Evolutionary conservation across 1,140 invertebrate genomes (phyloP).

Genomic region (Pararge aegeria): DNA sequence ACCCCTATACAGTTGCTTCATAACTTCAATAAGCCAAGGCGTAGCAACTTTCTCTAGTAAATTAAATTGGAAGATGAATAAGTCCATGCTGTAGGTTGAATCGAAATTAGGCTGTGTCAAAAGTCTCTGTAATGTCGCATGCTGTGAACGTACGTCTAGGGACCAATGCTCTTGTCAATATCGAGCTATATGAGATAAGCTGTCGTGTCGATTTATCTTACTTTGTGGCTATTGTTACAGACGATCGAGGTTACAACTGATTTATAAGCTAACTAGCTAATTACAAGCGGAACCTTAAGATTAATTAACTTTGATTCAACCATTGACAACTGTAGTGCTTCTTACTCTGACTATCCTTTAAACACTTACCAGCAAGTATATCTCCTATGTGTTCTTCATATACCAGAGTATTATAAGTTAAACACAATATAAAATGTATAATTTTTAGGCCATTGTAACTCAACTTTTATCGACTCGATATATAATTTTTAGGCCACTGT

Average conservation of each 20-base stretch:
- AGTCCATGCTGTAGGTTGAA: background rate
- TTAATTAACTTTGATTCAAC: constrained; percentile 49
- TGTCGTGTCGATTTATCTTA: constrained; percentile 73
- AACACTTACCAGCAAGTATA: too few relatives aligned
- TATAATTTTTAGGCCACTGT: too few relatives aligned
- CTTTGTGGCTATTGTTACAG: constrained; percentile 68
- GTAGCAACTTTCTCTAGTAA: constrained; percentile 20
- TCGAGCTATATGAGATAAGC: constrained; percentile 60
- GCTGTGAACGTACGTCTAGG: constrained; percentile 42
- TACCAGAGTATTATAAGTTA: too few relatives aligned
- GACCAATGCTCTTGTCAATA: constrained; percentile 65
- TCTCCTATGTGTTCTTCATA: too few relatives aligned
- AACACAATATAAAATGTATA: too few relatives aligned
- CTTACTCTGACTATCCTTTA: too few relatives aligned
- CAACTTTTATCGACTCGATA: too few relatives aligned
- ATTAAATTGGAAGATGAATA: constrained; percentile 16
- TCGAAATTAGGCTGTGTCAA: constrained; percentile 31
- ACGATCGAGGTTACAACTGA: constrained; percentile 56
- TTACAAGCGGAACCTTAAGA: constrained; percentile 54
- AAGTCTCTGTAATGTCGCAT: constrained; percentile 23
- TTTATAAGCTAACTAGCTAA: constrained; percentile 71
- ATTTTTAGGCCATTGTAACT: too few relatives aligned
- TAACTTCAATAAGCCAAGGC: constrained; percentile 41
- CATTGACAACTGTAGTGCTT: constrained; percentile 13
- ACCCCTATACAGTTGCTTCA: constrained; percentile 45